phyloP scores from a whole-genome alignment of 2,888 invertebrate genomes.

The Stenodema calcarata region DNA sequence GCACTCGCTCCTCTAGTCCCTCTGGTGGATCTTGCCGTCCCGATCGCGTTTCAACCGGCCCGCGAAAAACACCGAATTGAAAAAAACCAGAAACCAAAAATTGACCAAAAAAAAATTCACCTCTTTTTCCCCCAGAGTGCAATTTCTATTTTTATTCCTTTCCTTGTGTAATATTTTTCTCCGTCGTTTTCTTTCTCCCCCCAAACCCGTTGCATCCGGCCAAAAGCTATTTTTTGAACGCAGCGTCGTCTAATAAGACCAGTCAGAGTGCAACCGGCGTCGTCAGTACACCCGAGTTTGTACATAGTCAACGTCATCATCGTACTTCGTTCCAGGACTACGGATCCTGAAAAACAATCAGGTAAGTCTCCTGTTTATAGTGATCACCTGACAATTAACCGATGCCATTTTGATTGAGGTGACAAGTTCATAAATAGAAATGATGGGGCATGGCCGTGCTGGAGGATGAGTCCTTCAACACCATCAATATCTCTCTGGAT shows the following conservation, averaged over 20 bases:
- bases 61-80: conserved; percentile 7
- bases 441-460: too few relatives aligned
- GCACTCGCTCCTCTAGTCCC: conserved; percentile 46
- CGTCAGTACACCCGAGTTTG: background rate
- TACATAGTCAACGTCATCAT: background rate
- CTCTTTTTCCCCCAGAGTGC: background rate
- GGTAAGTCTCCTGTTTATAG: background rate
- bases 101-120: background rate
- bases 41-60: conserved; percentile 27
- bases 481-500: too few relatives aligned
- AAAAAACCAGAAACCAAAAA: background rate
- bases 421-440: background rate
- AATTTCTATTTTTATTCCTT: conserved; percentile 32
- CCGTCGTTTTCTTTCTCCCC: background rate
- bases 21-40: conserved; percentile 25
- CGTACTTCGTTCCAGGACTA: background rate
- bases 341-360: background rate
- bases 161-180: conserved; percentile 11
- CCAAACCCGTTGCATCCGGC: conserved; percentile 22
- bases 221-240: conserved; percentile 17
- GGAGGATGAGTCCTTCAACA: too few relatives aligned
- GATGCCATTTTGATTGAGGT: background rate
- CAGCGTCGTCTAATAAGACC: background rate
- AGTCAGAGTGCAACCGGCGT: conserved; percentile 15
- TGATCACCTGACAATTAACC: background rate